Evolutionary conservation across 2,113 vertebrate genomes (phyloP).

Genomic region (Phyllostomus discolor): DNA sequence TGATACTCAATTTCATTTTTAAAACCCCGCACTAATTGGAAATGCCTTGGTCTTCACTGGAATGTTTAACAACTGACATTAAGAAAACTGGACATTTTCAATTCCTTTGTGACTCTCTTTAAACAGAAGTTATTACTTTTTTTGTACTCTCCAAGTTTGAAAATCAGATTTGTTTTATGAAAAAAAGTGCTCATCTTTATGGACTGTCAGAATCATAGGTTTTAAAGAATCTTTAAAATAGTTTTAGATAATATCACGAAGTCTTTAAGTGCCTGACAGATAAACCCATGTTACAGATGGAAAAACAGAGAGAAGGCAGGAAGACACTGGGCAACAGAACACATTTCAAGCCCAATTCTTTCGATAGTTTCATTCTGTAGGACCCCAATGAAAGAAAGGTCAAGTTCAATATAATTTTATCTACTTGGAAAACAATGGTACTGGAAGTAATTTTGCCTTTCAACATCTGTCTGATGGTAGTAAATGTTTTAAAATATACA

Average conservation of each 20-base stretch:
- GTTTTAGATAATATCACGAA: background rate
- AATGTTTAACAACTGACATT: slow-evolving; percentile 23
- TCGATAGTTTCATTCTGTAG: background rate
- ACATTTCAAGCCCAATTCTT: background rate
- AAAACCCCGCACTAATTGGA: background rate
- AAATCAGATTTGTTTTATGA: slow-evolving; percentile 21
- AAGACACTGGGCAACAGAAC: background rate
- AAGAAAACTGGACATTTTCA: background rate
- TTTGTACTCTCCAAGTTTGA: background rate
- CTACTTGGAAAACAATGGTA: background rate
- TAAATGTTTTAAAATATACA: background rate
- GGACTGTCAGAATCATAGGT: background rate
- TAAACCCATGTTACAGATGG: background rate
- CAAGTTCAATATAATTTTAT: background rate
- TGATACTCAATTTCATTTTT: slow-evolving; percentile 9
- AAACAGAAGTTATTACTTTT: slow-evolving; percentile 42
- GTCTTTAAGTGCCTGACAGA: background rate
- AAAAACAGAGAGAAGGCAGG: background rate
- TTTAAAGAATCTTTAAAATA: background rate
- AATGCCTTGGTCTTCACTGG: background rate
- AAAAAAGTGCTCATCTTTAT: background rate
- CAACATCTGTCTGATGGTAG: background rate
- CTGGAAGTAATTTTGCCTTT: background rate
- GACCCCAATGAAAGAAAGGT: background rate
- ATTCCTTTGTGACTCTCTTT: slow-evolving; percentile 15